Conservation (phyloP, 2,113 vertebrate genomes). For the Alouatta palliata region DNA sequence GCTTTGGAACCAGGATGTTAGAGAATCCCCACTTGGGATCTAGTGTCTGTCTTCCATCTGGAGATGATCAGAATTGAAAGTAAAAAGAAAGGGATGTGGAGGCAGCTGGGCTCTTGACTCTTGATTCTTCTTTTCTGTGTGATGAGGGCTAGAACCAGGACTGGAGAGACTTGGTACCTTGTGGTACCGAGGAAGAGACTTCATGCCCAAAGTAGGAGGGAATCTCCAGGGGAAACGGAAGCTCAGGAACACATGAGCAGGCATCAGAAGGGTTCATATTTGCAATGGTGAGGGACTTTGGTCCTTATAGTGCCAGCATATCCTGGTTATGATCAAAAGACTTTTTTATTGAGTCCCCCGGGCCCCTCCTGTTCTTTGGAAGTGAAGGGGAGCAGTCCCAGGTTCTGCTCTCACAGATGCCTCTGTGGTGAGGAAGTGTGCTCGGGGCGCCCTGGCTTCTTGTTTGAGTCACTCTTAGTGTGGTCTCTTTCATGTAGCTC, state of each 20-base stretch:
- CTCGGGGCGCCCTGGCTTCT: rapidly evolving
- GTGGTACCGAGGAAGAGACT: neutral
- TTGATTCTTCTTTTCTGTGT: neutral
- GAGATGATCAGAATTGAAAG: neutral
- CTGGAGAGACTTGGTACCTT: neutral
- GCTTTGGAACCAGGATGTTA: neutral
- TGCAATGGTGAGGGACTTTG: neutral
- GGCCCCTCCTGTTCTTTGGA: neutral
- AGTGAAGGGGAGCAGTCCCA: neutral
- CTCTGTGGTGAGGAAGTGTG: neutral
- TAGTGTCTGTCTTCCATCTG: neutral
- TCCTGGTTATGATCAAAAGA: slow-evolving; percentile 39
- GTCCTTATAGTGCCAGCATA: neutral
- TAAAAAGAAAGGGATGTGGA: neutral
- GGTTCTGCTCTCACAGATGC: neutral
- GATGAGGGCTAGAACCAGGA: too few species aligned
- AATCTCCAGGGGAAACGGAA: neutral
- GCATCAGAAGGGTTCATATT: neutral
- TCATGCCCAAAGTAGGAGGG: neutral
- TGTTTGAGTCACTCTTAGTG: neutral
- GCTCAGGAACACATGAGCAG: neutral
- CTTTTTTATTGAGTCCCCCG: neutral
- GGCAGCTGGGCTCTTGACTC: neutral
- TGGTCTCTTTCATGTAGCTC: slow-evolving; percentile 33
- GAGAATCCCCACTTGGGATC: neutral